Conservation (phyloP, 2,797 vertebrate species). For the Rhinoraja longicauda region DNA sequence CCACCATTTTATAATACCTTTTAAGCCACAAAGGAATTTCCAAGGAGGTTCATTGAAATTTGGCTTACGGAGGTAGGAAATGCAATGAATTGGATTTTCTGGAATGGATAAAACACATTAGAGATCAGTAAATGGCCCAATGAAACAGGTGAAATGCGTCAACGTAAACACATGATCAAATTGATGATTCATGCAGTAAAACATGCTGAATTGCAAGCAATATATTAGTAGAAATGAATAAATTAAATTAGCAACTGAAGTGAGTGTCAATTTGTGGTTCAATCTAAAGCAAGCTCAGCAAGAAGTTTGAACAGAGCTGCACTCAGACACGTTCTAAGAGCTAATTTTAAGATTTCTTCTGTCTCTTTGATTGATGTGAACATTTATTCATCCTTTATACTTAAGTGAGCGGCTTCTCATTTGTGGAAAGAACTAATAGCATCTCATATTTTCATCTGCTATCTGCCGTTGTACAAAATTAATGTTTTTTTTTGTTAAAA, state of each 20-base stretch:
- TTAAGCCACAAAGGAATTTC: not conserved
- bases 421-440: not conserved
- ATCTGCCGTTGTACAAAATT: not conserved
- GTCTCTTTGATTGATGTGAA: not conserved
- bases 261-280: not conserved
- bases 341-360: not conserved
- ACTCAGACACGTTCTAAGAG: not conserved
- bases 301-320: not conserved
- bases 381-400: not conserved
- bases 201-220: not conserved
- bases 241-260: not conserved
- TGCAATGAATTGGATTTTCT: not conserved
- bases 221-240: not conserved
- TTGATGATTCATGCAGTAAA: not conserved
- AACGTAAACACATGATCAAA: not conserved
- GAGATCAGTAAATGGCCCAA: not conserved
- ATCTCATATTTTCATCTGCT: not conserved
- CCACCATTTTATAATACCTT: no score
- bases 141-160: not conserved
- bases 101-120: slow-evolving; percentile 17
- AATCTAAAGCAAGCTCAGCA: not conserved
- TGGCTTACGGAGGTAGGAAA: not conserved
- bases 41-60: not conserved
- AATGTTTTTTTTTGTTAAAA: not conserved
- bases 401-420: not conserved